Conservation (phyloP, 2,797 vertebrate species). For the Orientallactaga sibirica region DNA sequence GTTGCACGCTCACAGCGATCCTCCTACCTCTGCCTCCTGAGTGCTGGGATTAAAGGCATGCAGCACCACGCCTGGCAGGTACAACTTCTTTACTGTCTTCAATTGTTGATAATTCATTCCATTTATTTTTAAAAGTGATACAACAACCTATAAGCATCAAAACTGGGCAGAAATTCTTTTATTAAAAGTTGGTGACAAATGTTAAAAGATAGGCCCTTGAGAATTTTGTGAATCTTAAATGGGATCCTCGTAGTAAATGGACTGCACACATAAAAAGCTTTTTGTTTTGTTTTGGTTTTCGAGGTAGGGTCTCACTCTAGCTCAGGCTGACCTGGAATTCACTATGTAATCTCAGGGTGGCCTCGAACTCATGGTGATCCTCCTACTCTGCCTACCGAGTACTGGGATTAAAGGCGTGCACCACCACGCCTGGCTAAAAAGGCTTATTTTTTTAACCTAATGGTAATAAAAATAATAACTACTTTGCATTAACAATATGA, state of each 20-base stretch:
- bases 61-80: too few relatives aligned
- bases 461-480: not conserved
- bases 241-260: not conserved
- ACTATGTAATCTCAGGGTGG: too few relatives aligned
- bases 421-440: not conserved
- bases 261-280: not conserved
- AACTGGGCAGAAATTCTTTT: not conserved
- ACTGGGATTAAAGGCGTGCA: too few relatives aligned
- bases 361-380: too few relatives aligned
- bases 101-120: not conserved
- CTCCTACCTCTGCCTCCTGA: too few relatives aligned
- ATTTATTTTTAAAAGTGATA: constrained; percentile 26
- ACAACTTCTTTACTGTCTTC: constrained; percentile 5
- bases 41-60: too few relatives aligned
- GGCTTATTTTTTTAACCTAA: not conserved
- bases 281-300: not conserved
- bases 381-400: too few relatives aligned
- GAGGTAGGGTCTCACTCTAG: too few relatives aligned
- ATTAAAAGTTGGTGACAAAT: not conserved
- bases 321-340: too few relatives aligned
- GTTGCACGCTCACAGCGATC: too few relatives aligned
- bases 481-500: not conserved
- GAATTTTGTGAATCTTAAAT: not conserved
- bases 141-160: not conserved
- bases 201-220: not conserved